Base-by-base conservation (phyloP, 2,888 invertebrate species). In the Himalopsyche tibetana region DNA sequence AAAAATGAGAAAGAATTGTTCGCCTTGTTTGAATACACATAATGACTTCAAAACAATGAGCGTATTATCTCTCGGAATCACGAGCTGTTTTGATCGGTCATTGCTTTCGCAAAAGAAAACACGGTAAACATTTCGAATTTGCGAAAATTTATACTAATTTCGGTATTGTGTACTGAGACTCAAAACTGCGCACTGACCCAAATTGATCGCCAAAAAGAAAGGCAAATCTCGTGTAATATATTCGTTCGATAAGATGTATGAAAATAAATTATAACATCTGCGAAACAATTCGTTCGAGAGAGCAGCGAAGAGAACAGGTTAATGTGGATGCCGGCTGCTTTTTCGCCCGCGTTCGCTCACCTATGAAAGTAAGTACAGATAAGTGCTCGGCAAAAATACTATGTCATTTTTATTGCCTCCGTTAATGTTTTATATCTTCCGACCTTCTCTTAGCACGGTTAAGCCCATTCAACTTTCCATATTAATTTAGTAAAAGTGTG, bases 291-390 rank as follows among this genome's bases (percentile, higher is more conserved):
- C 79, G 85, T 82, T 45, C 84, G 86, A 86, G 86, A 86, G 86
- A 86, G 86, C 45, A n/a, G 84, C 28, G n/a, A 74, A 63, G 82
- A 86, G 82, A 86, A 86, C 86, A 84, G 86, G 86, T 86, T 86
- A n/a, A 28, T 15, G 28, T 63, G n/a, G 19, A 63, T 19, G 84
- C 51, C 51, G 63, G 84, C 84, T 51, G 38, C 19, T n/a, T 63
- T 42, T 38, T 38, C 56, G 17, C 40, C 81, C 56, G 81, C 84
- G 84, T 40, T 80, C 82, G 85, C 74, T 85, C 85, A 85, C 85
- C 85, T 82, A 85, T 85, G 85, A 85, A 85, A 85, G 85, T 82
- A 82, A 82, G 74, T 42, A 28, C 63, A 8, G 63, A 63, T 63
- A 63, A 63, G 63, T 63, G 63, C 63, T 63, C 28, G 63, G 63